A percentile compares a stretch with the other conserved stretches of the same genome.
Evolutionary conservation across 2,888 invertebrate genomes (phyloP).

Genomic region (Aphodius granarius): DNA sequence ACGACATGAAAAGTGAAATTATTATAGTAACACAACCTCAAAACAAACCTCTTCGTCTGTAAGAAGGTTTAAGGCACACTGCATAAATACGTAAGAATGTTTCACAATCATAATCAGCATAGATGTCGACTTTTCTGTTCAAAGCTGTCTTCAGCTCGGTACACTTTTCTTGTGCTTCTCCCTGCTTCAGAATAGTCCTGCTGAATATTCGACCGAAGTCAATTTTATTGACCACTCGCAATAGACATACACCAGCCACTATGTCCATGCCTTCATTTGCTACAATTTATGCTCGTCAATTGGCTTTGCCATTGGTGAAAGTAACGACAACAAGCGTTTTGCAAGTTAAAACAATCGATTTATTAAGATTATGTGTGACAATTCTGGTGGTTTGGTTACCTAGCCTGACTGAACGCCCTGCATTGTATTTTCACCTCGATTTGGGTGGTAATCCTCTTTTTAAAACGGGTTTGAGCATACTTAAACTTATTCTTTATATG

Average conservation of each 20-base stretch:
- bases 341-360: no score
- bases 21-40: not conserved
- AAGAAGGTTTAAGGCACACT: constrained; percentile 45
- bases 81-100: constrained; percentile 44
- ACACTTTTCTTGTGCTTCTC: constrained; percentile 45
- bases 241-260: constrained; percentile 45
- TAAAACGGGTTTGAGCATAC: no score
- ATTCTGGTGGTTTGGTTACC: no score
- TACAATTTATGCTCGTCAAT: not conserved
- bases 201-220: constrained; percentile 47
- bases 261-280: constrained; percentile 5
- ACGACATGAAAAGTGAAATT: not conserved
- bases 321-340: no score
- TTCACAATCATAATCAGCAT: constrained; percentile 44
- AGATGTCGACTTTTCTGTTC: constrained; percentile 47
- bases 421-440: no score
- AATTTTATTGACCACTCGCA: constrained; percentile 43
- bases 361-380: no score
- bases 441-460: no score
- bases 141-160: constrained; percentile 41
- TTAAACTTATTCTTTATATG: no score
- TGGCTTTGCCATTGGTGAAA: no score
- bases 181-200: constrained; percentile 43
- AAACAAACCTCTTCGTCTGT: constrained; percentile 41
- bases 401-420: no score